phyloP scores from a whole-genome alignment of 2,797 vertebrate genomes.

The Oryzias sinensis region DNA sequence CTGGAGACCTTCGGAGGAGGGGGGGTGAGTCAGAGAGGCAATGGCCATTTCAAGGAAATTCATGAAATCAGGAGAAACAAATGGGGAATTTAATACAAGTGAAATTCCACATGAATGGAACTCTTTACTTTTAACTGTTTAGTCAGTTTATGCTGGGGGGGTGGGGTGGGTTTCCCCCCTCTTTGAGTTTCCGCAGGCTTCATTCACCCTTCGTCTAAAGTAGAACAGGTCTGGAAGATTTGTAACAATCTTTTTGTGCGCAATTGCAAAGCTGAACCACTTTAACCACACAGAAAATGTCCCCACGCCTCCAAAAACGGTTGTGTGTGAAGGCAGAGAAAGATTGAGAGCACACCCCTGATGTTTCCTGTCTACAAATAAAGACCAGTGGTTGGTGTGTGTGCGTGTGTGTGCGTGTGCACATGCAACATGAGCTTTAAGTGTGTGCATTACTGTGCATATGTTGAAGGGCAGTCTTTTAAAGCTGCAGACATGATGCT shows the following conservation, averaged over 20 bases:
- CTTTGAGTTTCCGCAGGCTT: conserved; percentile 13
- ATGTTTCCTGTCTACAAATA: conserved; percentile 66
- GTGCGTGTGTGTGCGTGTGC: conserved; percentile 4
- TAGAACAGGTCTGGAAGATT: conserved; percentile 31
- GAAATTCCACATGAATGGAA: conserved; percentile 43
- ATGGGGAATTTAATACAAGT: conserved; percentile 24
- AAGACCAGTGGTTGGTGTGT: conserved; percentile 37
- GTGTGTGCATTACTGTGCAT: not conserved
- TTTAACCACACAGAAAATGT: conserved; percentile 67
- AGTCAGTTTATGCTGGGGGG: not conserved
- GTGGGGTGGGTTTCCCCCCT: conserved; percentile 2
- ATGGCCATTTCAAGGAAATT: conserved; percentile 56
- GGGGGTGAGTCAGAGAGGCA: conserved; percentile 63
- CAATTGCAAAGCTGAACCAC: conserved; percentile 56
- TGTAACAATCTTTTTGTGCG: conserved; percentile 26
- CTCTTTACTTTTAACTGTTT: conserved; percentile 26
- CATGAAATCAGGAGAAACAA: conserved; percentile 38
- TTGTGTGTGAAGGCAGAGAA: conserved; percentile 30
- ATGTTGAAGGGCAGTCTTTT: conserved; percentile 2
- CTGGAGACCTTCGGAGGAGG: conserved; percentile 47
- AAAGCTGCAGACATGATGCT: conserved; percentile 1
- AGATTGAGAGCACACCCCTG: conserved; percentile 50
- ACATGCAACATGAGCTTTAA: not conserved
- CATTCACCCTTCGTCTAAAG: not conserved
- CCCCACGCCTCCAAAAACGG: conserved; percentile 64